A percentile compares a stretch with the other conserved stretches of the same genome.
Conservation (phyloP, 2,113 vertebrate species). For the Microcebus jonahi region DNA sequence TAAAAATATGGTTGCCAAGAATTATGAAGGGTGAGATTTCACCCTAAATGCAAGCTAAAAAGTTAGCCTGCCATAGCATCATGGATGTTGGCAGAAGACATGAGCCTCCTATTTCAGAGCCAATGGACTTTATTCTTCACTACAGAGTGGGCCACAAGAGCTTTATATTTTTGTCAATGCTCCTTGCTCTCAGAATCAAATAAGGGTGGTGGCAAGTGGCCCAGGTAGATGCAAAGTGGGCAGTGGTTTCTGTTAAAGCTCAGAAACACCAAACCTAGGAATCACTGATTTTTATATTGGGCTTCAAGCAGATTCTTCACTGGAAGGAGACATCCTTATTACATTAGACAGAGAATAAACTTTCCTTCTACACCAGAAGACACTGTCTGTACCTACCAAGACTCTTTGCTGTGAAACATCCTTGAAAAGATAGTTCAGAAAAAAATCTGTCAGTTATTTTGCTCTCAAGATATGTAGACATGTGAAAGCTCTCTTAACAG, state of each 20-base stretch:
- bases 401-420: background rate
- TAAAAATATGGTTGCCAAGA: background rate
- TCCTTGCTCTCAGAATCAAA: background rate
- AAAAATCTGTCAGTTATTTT: background rate
- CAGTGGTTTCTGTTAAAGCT: background rate
- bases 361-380: background rate
- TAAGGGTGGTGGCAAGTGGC: background rate
- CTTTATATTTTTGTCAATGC: background rate
- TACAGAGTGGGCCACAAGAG: background rate
- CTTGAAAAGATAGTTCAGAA: background rate
- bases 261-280: background rate
- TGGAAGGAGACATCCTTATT: background rate
- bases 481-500: background rate
- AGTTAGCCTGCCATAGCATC: background rate
- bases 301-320: background rate
- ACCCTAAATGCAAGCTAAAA: background rate
- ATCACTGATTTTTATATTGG: background rate
- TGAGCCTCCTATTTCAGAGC: background rate
- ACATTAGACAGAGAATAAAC: background rate
- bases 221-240: background rate
- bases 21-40: background rate
- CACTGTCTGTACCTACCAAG: background rate
- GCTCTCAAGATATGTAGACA: background rate
- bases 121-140: background rate
- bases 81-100: background rate